Evolutionary conservation across 2,888 invertebrate species (phyloP).

Genomic region (Hydrotaea diabolus): DNA sequence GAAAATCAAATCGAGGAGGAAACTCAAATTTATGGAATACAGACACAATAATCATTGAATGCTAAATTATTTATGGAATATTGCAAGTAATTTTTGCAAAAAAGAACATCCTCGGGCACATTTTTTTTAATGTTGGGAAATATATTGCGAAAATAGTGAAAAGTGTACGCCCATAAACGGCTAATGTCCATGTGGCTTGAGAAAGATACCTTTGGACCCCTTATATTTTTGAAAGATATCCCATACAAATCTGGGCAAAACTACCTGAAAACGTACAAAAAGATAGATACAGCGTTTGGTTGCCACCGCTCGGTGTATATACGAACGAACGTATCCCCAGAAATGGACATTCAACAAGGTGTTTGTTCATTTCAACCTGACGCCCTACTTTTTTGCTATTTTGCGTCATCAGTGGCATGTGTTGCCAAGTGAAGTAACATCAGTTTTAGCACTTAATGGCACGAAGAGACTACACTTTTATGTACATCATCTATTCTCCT

Average conservation of each 20-base stretch:
- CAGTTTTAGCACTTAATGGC: constrained; percentile 23
- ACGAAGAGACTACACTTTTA: constrained; percentile 16
- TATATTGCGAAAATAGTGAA: not conserved
- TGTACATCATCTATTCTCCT: constrained; percentile 13
- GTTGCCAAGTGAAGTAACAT: constrained; percentile 65
- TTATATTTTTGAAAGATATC: too few relatives aligned
- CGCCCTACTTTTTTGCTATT: constrained; percentile 66
- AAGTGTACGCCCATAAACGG: not conserved
- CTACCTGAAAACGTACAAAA: not conserved
- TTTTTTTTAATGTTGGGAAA: not conserved
- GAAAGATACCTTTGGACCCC: not conserved
- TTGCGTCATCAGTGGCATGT: constrained; percentile 65
- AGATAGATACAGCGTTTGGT: not conserved
- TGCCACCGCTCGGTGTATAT: not conserved
- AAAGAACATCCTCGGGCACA: not conserved
- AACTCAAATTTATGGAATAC: constrained; percentile 48
- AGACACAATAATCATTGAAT: constrained; percentile 34
- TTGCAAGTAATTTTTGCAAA: not conserved
- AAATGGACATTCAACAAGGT: constrained; percentile 74
- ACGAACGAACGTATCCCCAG: not conserved
- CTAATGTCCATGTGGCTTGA: not conserved
- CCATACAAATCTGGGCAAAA: not conserved
- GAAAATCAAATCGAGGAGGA: constrained; percentile 20
- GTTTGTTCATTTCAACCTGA: constrained; percentile 67
- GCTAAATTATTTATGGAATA: not conserved